These are phyloP conservation scores for Corythucha ciliata DNA, from an alignment of 2,888 invertebrate genomes.

Conservation along the genomic window DNA sequence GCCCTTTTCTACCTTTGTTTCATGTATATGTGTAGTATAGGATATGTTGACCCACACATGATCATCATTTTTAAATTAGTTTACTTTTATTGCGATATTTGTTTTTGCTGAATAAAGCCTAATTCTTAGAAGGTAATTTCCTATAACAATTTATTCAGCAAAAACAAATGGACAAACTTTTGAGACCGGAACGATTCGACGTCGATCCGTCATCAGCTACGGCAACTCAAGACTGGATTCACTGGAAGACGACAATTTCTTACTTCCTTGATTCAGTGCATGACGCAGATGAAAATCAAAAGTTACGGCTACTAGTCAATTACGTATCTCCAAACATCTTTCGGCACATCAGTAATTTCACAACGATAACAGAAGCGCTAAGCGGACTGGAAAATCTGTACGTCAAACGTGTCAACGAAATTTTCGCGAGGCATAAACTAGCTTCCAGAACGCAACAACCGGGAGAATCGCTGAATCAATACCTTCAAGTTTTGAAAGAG, in stretches of 20 bases:
- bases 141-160: too few relatives aligned
- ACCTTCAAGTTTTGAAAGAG: constrained; percentile 15
- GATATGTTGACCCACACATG: too few relatives aligned
- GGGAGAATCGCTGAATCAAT: constrained; percentile 2
- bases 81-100: too few relatives aligned
- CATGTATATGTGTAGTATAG: too few relatives aligned
- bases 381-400: background rate
- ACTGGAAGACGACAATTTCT: constrained; percentile 7
- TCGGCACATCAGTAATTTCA: constrained; percentile 4
- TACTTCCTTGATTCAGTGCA: background rate
- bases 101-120: too few relatives aligned
- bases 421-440: constrained; percentile 9
- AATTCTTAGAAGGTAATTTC: too few relatives aligned
- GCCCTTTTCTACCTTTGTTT: too few relatives aligned
- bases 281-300: constrained; percentile 1
- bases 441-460: background rate
- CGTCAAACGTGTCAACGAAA: constrained; percentile 13
- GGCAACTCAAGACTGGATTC: constrained; percentile 5
- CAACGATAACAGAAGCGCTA: background rate
- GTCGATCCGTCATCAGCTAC: constrained; percentile 1
- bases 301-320: constrained; percentile 10
- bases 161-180: constrained; percentile 12
- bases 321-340: constrained; percentile 1
- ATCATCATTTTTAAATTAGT: too few relatives aligned
- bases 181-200: background rate